Conservation (phyloP, 2,888 invertebrate species). For the Atethmia centrago region DNA sequence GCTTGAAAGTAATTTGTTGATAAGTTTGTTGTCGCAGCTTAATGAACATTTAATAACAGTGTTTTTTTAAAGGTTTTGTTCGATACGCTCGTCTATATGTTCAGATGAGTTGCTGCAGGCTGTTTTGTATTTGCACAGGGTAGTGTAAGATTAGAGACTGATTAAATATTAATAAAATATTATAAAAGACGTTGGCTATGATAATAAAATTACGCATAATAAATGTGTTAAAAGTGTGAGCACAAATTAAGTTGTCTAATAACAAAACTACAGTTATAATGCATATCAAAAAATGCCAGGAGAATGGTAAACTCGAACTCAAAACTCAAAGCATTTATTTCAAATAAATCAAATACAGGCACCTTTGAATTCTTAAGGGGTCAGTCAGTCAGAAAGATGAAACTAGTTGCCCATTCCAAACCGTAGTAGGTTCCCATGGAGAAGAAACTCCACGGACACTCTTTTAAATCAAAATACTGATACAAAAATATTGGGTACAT, state of each 20-base stretch:
- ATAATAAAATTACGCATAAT: background rate
- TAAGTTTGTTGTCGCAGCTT: conserved; percentile 77
- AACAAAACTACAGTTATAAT: background rate
- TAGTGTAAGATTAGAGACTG: conserved; percentile 59
- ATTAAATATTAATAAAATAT: background rate
- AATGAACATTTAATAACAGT: conserved; percentile 87
- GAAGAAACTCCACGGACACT: too few relatives aligned
- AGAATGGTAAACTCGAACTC: background rate
- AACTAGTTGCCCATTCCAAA: too few relatives aligned
- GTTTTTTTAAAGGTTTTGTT: conserved; percentile 75
- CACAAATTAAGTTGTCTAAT: background rate
- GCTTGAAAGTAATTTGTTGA: conserved; percentile 19
- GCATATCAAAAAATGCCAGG: background rate
- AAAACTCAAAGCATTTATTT: too few relatives aligned
- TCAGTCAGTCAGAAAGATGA: too few relatives aligned
- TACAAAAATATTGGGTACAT: too few relatives aligned
- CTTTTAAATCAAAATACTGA: too few relatives aligned
- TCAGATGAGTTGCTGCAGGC: conserved; percentile 78
- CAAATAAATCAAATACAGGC: too few relatives aligned
- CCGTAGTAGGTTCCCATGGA: too few relatives aligned
- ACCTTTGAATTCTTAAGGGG: too few relatives aligned
- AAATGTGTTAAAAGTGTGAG: background rate
- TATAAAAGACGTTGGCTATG: too few relatives aligned
- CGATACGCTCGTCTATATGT: conserved; percentile 78
- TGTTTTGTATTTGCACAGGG: conserved; percentile 78